Percentiles rank a stretch among this genome's conserved stretches.
Evolutionary conservation across 2,113 vertebrate genomes (phyloP).

Genomic region (Nycticebus coucang): DNA sequence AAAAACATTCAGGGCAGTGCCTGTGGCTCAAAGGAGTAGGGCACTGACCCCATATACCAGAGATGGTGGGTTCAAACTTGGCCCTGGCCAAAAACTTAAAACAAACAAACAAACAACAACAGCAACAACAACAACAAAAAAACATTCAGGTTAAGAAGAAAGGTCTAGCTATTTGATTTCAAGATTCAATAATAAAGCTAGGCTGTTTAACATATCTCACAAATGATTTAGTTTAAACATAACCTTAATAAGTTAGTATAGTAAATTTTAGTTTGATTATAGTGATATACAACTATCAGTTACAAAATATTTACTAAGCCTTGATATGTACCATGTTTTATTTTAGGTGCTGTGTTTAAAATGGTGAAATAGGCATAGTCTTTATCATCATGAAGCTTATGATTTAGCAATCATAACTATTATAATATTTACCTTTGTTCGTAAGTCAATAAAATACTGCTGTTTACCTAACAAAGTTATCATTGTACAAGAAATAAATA

Average conservation of each 20-base stretch:
- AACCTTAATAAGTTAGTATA: not conserved
- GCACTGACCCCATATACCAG: too few relatives aligned
- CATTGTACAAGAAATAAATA: not conserved
- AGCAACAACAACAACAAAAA: too few relatives aligned
- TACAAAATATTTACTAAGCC: not conserved
- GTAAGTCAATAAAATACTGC: not conserved
- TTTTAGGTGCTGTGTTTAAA: not conserved
- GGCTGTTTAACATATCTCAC: not conserved
- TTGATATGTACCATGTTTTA: not conserved
- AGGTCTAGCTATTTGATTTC: not conserved
- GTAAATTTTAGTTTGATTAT: not conserved
- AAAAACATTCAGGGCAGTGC: too few relatives aligned
- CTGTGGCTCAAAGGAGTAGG: too few relatives aligned
- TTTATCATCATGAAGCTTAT: not conserved
- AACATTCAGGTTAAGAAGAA: not conserved
- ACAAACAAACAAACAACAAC: too few relatives aligned
- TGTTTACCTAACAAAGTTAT: not conserved
- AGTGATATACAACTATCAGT: not conserved
- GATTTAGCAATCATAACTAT: not conserved
- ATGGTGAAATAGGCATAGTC: not conserved
- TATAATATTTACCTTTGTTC: not conserved
- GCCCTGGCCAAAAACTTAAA: too few relatives aligned
- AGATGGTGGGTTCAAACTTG: too few relatives aligned
- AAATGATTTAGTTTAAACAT: constrained; percentile 7
- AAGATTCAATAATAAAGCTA: not conserved